Evolutionary conservation across 2,888 invertebrate species (phyloP).

Genomic region (Chloroclystis v-ata): DNA sequence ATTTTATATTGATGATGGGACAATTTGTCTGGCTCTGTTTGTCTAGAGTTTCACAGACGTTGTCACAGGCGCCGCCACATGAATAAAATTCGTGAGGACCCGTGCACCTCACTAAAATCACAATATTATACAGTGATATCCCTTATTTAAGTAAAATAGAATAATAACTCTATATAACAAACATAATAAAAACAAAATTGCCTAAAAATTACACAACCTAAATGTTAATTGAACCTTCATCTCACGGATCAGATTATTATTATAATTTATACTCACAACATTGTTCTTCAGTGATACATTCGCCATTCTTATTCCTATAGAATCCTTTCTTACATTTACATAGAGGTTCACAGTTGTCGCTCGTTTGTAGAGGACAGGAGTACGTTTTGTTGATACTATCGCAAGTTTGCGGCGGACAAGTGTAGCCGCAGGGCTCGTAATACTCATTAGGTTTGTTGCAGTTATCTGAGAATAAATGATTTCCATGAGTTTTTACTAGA

Average conservation of each 20-base stretch:
- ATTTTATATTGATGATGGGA: slow-evolving; percentile 37
- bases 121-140: too few relatives aligned
- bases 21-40: slow-evolving; percentile 34
- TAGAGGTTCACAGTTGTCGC: slow-evolving; percentile 21
- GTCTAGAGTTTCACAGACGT: slow-evolving; percentile 34
- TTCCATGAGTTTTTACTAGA: neutral
- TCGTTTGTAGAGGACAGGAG: slow-evolving; percentile 7
- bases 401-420: slow-evolving; percentile 18
- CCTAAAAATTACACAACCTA: too few relatives aligned
- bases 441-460: slow-evolving; percentile 13
- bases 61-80: slow-evolving; percentile 44
- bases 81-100: slow-evolving; percentile 33
- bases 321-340: slow-evolving; percentile 31
- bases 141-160: too few relatives aligned
- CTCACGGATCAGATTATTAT: too few relatives aligned
- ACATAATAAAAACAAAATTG: too few relatives aligned
- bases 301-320: slow-evolving; percentile 28
- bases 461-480: slow-evolving; percentile 2
- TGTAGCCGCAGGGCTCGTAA: slow-evolving; percentile 7
- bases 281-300: slow-evolving; percentile 27
- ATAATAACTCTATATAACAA: too few relatives aligned
- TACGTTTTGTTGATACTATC: slow-evolving; percentile 14
- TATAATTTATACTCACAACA: slow-evolving; percentile 36
- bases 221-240: too few relatives aligned
- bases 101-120: slow-evolving; percentile 31